Percentiles rank a stretch among this genome's conserved stretches.
phyloP scores from a whole-genome alignment of 2,888 invertebrate genomes.

The Lepidocyrtoides sp. region DNA sequence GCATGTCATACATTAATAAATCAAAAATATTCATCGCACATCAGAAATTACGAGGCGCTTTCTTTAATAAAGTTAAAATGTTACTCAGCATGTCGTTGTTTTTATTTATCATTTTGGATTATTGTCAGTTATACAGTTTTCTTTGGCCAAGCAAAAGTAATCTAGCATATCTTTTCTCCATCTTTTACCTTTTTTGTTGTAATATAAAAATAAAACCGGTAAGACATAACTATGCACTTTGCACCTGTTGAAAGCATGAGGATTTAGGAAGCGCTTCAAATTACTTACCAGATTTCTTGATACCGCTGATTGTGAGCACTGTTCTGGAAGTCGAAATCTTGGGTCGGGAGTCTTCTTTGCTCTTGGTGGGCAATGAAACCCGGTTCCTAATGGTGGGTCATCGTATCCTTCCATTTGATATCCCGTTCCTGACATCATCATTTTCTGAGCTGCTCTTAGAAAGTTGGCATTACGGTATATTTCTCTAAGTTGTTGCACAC shows the following conservation, averaged over 20 bases:
- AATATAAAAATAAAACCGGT: too few relatives aligned
- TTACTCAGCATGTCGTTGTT: neutral
- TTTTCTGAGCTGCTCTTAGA: slow-evolving; percentile 64
- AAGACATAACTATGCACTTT: too few relatives aligned
- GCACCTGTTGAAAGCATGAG: too few relatives aligned
- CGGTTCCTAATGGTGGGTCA: slow-evolving; percentile 49
- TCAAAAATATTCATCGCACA: slow-evolving; percentile 34
- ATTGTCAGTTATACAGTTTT: neutral
- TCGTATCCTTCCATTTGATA: slow-evolving; percentile 68
- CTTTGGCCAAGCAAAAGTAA: too few relatives aligned
- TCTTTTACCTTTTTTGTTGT: slow-evolving; percentile 10
- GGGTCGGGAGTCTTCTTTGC: slow-evolving; percentile 61
- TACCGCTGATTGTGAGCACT: neutral
- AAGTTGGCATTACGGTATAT: slow-evolving; percentile 79
- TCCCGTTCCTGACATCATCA: slow-evolving; percentile 57
- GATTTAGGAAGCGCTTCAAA: too few relatives aligned
- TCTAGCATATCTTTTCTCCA: neutral
- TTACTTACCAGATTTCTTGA: neutral
- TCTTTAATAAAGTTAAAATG: slow-evolving; percentile 19
- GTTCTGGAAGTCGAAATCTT: slow-evolving; percentile 64
- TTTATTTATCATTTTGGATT: neutral
- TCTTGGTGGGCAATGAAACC: slow-evolving; percentile 62
- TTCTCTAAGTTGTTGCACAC: slow-evolving; percentile 82
- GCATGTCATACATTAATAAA: neutral
- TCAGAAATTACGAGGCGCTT: slow-evolving; percentile 8